A percentile compares a stretch with the other conserved stretches of the same genome.
These are phyloP conservation scores for Zenarchopterus dispar DNA, from an alignment of 2,797 vertebrate genomes.

Conservation along the genomic window DNA sequence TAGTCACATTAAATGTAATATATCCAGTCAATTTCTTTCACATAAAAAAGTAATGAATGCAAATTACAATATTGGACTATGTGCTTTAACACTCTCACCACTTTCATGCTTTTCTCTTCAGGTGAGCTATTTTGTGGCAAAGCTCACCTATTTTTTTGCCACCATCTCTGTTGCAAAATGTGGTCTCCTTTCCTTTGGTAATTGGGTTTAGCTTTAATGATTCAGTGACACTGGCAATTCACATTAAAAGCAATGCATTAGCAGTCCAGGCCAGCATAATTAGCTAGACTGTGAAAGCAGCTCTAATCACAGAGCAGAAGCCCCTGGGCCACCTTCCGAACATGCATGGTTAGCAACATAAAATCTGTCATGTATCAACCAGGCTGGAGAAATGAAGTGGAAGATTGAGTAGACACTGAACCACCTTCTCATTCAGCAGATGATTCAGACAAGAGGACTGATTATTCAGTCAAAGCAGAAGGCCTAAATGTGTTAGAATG, in stretches of 20 bases:
- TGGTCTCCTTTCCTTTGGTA: slow-evolving; percentile 34
- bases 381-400: slow-evolving; percentile 25
- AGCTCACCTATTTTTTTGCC: slow-evolving; percentile 12
- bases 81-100: slow-evolving; percentile 2
- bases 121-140: slow-evolving; percentile 27
- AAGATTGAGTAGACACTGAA: slow-evolving; percentile 8
- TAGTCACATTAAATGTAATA: too few relatives aligned
- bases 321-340: slow-evolving; percentile 37
- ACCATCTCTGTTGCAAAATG: slow-evolving; percentile 35
- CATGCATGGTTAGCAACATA: slow-evolving; percentile 38
- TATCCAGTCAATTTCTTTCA: too few relatives aligned
- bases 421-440: slow-evolving; percentile 20
- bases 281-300: slow-evolving; percentile 57
- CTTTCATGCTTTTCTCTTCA: slow-evolving; percentile 13
- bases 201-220: slow-evolving; percentile 62
- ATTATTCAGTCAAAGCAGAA: neutral
- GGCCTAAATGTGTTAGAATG: neutral
- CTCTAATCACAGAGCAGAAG: slow-evolving; percentile 52
- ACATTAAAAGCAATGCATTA: slow-evolving; percentile 67
- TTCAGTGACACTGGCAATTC: slow-evolving; percentile 63
- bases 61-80: neutral
- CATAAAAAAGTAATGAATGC: neutral
- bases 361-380: slow-evolving; percentile 47
- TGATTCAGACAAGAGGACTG: slow-evolving; percentile 10
- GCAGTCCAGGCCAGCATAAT: slow-evolving; percentile 55